Base-by-base conservation (phyloP, 2,113 vertebrate genomes). In the Vidua chalybeata region DNA sequence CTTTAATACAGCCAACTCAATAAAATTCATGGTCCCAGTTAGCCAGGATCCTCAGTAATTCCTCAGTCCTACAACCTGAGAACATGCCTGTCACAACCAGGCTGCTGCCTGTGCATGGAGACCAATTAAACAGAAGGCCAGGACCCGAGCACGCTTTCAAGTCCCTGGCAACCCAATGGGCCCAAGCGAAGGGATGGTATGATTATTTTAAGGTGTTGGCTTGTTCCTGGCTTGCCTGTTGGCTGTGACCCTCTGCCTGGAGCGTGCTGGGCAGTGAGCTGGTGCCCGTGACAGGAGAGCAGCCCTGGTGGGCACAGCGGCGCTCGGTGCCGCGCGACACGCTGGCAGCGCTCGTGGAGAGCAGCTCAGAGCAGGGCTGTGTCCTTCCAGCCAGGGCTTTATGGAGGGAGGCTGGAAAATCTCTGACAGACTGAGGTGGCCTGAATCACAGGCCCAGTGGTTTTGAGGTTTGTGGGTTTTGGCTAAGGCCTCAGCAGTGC, bases 341-440 rank as follows among this genome's bases (percentile, higher is more conserved):
- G 0, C 30, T 1, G 2, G 20, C 31, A 0, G 0, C 2, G 54
- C 33, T 21, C 9, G 0, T 1, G 6, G 17, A 12, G 49, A 68
- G 6, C 21, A 26, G 17, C 0, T 13, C 1, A 7, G 22, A 41
- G 19, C 39, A 48, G 33, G 21, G 4, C 0, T 16, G 16, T 2
- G 5, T 19, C 43, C 68, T 62, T 64, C 35, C 61, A n/a, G 5
- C 13, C 35, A 8, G 0, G 0, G 17, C 23, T 63, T 30, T 30
- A 24, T 3, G 12, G 11, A 74, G 35, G 28, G 55, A 59, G 16
- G 2, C 7, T 63, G 67, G 75, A 58, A 86, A 76, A 51, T 41
- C 61, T 51, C 15, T 2, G 2, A 58, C 28, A 31, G 19, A 6
- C 33, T 15, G 7, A 58, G 41, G 30, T 4, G 31, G 49, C 24